Base-by-base conservation (phyloP, 1,140 invertebrate genomes). In the Drosophila ambigua region DNA sequence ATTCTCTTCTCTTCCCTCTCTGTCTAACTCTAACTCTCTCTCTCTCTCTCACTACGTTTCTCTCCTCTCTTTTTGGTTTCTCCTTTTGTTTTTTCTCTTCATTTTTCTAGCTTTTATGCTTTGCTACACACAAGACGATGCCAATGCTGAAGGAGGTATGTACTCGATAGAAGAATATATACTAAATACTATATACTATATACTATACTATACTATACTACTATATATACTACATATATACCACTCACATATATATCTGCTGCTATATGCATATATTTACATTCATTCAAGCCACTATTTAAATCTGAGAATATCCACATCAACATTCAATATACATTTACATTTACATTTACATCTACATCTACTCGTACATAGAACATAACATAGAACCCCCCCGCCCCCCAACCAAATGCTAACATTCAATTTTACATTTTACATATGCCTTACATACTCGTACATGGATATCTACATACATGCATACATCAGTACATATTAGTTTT, bases 81-180 rank as follows among this genome's bases (percentile, higher is more conserved):
- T 79, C 53, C 60, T 75, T 75, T 77, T 85, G 46, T 50, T 65
- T 82, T 90, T 77, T 89, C 80, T 90, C 76, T 87, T 87, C 62
- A 79, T 81, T 91, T 88, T 88, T 91, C 88, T 95, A 97, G 96
- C 96, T 93, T 97, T 97, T 94, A 97, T 97, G 96, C 94, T 97
- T 93, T 97, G 96, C 94, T 97, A 97, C 94, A 96, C 96, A 90
- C 96, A 97, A 94, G 96, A 97, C 93, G 96, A 97, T 93, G 94
- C 96, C 83, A 96, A 96, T 93, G 95, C 95, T 82, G 96, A 97
- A 96, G 96, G 96, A 96, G 96, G 96, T 97, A 96, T 94, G 94
- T 94, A 92, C 90, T 81, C 63, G 78, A 79, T 81, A 75, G 31
- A 73, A 44, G 35, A 48, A 75, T 69, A 39, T 39, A 39, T 39